phyloP scores from a whole-genome alignment of 2,797 vertebrate species.

The Diplodus puntazzo region DNA sequence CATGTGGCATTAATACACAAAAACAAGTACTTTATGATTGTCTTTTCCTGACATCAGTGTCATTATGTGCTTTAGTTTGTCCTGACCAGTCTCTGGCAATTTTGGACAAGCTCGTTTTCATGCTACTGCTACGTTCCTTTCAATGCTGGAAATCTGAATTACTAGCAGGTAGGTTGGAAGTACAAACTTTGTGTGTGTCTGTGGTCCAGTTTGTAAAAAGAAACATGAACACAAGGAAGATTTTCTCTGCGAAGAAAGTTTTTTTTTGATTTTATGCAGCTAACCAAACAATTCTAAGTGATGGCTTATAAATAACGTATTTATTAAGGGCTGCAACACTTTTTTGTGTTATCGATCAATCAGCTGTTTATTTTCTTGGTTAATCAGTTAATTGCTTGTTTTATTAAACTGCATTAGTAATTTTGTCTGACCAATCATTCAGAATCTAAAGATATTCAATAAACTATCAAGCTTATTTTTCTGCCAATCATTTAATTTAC shows the following conservation, averaged over 20 bases:
- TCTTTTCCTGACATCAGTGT: constrained; percentile 63
- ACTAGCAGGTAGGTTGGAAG: neutral
- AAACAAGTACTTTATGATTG: constrained; percentile 52
- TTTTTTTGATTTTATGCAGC: neutral
- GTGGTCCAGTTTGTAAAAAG: neutral
- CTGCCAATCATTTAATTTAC: neutral
- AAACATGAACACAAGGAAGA: neutral
- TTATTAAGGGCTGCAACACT: neutral
- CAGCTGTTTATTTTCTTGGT: neutral
- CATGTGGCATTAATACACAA: constrained; percentile 65
- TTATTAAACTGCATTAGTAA: neutral
- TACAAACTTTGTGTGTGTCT: neutral
- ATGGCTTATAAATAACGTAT: neutral
- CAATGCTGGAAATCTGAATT: constrained; percentile 36
- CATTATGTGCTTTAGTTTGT: constrained; percentile 63
- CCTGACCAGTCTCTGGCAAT: constrained; percentile 32
- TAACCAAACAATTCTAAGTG: neutral
- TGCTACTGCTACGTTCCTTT: constrained; percentile 44
- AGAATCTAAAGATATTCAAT: neutral
- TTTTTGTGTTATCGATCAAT: neutral
- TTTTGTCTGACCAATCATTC: neutral
- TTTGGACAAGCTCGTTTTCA: constrained; percentile 15
- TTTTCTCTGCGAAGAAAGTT: neutral
- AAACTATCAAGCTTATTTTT: neutral
- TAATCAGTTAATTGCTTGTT: neutral